Evolutionary conservation across 2,888 invertebrate genomes (phyloP).

Genomic region (Eucera pruinosa): DNA sequence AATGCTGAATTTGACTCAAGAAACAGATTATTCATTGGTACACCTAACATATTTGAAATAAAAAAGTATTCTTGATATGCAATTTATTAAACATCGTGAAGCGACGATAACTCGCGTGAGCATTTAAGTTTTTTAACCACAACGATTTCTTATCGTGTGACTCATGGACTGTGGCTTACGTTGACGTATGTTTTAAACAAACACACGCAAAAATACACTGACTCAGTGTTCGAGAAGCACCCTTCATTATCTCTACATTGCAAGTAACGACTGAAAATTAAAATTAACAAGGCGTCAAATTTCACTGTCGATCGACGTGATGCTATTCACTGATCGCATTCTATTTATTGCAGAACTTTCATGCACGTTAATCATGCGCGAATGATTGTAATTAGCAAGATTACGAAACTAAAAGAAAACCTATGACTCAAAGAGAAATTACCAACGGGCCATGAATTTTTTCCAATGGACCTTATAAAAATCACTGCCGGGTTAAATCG

Average conservation of each 20-base stretch:
- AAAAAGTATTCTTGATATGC: background rate
- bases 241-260: background rate
- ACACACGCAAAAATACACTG: constrained; percentile 9
- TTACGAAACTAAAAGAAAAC: background rate
- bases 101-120: background rate
- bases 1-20: no score
- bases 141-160: constrained; percentile 42
- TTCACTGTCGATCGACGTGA: background rate
- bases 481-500: no score
- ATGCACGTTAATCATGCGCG: background rate
- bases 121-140: background rate
- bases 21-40: no score
- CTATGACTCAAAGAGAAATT: background rate
- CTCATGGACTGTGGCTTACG: constrained; percentile 9
- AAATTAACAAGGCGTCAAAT: background rate
- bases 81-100: background rate
- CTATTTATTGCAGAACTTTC: background rate
- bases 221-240: constrained; percentile 3
- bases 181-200: constrained; percentile 28
- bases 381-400: background rate
- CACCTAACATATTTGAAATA: no score
- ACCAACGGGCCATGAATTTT: no score
- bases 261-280: background rate
- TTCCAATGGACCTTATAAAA: no score
- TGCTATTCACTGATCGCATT: background rate